These are phyloP conservation scores for Dryoscopus gambensis DNA, from an alignment of 2,113 vertebrate genomes.

Conservation along the genomic window DNA sequence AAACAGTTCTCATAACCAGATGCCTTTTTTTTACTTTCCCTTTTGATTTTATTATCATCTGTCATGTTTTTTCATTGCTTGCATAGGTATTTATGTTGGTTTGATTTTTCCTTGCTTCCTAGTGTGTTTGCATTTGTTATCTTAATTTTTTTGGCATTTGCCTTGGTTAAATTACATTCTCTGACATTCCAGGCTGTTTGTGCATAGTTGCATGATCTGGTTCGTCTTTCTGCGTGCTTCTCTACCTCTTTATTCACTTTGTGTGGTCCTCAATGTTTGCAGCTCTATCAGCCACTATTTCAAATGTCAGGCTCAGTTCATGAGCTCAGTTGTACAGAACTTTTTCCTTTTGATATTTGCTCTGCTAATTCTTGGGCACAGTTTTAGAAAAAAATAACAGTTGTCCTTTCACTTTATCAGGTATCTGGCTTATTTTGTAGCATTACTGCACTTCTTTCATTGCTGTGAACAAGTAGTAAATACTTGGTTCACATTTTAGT, in stretches of 20 bases:
- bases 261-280: conserved; percentile 16
- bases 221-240: neutral
- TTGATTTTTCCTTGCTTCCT: neutral
- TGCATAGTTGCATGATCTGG: neutral
- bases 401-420: neutral
- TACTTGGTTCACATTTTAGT: neutral
- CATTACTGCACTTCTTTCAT: neutral
- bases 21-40: neutral
- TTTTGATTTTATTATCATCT: neutral
- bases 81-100: neutral
- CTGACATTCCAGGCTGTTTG: conserved; percentile 14
- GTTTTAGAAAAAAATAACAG: neutral
- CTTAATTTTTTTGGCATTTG: neutral
- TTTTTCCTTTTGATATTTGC: neutral
- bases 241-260: conserved; percentile 25
- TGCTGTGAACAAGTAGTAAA: neutral
- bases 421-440: neutral
- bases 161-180: neutral
- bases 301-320: neutral
- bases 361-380: neutral
- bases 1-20: neutral
- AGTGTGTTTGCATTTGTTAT: neutral
- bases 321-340: neutral
- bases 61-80: neutral
- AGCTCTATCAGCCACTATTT: neutral